These are phyloP conservation scores for Habroteleia sp. DNA, from an alignment of 2,888 invertebrate species.

Conservation along the genomic window DNA sequence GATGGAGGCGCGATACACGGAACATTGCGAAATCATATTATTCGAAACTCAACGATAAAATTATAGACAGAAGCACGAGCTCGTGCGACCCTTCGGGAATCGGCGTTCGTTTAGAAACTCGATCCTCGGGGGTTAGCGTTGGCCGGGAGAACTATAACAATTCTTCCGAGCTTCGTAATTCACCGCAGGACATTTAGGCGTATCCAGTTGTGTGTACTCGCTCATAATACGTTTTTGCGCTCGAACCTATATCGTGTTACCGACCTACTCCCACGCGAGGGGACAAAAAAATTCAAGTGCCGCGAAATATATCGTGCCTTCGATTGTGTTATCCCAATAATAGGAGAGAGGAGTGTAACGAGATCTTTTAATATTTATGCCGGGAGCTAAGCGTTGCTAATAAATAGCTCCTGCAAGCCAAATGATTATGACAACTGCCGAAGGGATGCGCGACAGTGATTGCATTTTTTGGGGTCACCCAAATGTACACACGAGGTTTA, in stretches of 20 bases:
- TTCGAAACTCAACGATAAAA: slow-evolving; percentile 61
- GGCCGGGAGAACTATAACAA: slow-evolving; percentile 59
- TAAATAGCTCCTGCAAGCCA: neutral
- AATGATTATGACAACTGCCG: slow-evolving; percentile 4
- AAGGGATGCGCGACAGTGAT: no score
- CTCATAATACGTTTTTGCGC: slow-evolving; percentile 54
- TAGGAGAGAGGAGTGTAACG: slow-evolving; percentile 27
- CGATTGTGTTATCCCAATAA: slow-evolving; percentile 49
- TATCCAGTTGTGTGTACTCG: slow-evolving; percentile 58
- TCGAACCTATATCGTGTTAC: slow-evolving; percentile 56
- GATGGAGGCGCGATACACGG: slow-evolving; percentile 23
- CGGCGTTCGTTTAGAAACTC: slow-evolving; percentile 63
- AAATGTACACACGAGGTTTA: no score
- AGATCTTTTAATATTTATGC: slow-evolving; percentile 38
- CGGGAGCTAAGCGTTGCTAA: neutral
- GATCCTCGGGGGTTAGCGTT: slow-evolving; percentile 62
- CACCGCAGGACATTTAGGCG: slow-evolving; percentile 61
- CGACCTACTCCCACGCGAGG: slow-evolving; percentile 50
- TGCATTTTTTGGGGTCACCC: no score
- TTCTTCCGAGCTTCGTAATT: slow-evolving; percentile 61
- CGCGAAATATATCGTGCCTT: slow-evolving; percentile 42
- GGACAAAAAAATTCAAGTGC: slow-evolving; percentile 33
- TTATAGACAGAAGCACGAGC: slow-evolving; percentile 58
- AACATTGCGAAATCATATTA: slow-evolving; percentile 59
- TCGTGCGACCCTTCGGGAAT: slow-evolving; percentile 58